A percentile compares a stretch with the other conserved stretches of the same genome.
Evolutionary conservation across 2,888 invertebrate genomes (phyloP).

Genomic region (Dorcus hopei): DNA sequence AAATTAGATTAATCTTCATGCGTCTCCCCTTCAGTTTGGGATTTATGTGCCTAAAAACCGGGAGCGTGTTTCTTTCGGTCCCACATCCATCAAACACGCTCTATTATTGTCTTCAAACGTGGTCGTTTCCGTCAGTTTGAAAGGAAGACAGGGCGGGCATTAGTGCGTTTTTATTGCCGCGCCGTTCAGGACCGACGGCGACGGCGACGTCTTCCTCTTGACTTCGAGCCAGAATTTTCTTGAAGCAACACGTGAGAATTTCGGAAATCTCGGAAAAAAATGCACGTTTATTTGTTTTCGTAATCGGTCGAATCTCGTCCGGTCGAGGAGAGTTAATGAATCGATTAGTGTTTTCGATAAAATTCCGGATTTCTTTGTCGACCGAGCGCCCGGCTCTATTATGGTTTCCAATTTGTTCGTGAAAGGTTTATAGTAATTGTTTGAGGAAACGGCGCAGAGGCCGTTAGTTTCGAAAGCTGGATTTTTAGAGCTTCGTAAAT

Average conservation of each 20-base stretch:
- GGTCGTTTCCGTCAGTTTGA: slow-evolving; percentile 22
- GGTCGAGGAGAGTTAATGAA: slow-evolving; percentile 1
- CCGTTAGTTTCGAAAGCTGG: no score
- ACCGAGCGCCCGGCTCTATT: slow-evolving; percentile 4
- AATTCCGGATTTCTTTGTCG: slow-evolving; percentile 3
- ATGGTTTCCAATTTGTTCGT: slow-evolving; percentile 14
- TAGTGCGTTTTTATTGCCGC: background rate
- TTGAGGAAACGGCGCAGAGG: slow-evolving; percentile 2
- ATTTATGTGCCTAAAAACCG: no score
- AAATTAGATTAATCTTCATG: no score
- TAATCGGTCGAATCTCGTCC: no score
- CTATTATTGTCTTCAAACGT: slow-evolving; percentile 26
- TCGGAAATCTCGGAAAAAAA: no score
- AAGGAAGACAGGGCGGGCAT: background rate
- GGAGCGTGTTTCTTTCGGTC: slow-evolving; percentile 10
- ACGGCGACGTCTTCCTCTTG: background rate
- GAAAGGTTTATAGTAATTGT: slow-evolving; percentile 13
- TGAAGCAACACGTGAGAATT: background rate
- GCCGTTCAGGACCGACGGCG: background rate
- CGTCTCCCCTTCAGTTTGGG: no score
- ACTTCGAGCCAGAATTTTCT: background rate
- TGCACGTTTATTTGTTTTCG: no score
- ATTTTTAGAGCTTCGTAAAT: no score
- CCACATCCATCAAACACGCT: slow-evolving; percentile 25
- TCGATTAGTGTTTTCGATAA: slow-evolving; percentile 12